phyloP scores from a whole-genome alignment of 2,888 invertebrate genomes.

The Baronia brevicornis region DNA sequence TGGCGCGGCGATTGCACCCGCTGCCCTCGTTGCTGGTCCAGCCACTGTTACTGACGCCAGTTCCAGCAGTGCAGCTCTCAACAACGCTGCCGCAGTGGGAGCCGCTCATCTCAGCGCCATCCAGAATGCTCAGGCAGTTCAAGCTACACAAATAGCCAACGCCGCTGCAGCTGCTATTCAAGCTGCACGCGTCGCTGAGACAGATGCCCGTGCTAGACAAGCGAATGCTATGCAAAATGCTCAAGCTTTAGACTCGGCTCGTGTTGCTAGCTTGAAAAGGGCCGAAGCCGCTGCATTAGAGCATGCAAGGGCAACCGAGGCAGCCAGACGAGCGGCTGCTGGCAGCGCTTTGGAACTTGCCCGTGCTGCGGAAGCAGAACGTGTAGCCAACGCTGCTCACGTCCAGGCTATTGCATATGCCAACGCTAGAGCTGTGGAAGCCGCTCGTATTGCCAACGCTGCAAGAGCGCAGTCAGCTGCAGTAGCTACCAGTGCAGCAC shows the following conservation, averaged over 20 bases:
- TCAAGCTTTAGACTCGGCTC: slow-evolving; percentile 58
- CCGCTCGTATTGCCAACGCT: slow-evolving; percentile 59
- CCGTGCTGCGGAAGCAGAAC: slow-evolving; percentile 49
- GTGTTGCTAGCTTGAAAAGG: slow-evolving; percentile 57
- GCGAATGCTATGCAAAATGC: slow-evolving; percentile 61
- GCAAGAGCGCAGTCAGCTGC: slow-evolving; percentile 49
- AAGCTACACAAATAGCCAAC: slow-evolving; percentile 58
- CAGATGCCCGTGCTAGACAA: slow-evolving; percentile 57
- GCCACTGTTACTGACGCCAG: slow-evolving; percentile 24
- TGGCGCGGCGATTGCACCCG: slow-evolving; percentile 20
- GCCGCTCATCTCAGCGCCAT: slow-evolving; percentile 65
- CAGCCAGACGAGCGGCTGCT: slow-evolving; percentile 54
- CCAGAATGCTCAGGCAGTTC: slow-evolving; percentile 64
- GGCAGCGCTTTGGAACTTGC: slow-evolving; percentile 44
- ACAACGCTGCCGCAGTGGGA: slow-evolving; percentile 57
- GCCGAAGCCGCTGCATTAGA: slow-evolving; percentile 64
- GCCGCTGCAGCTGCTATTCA: slow-evolving; percentile 64
- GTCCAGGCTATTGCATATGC: slow-evolving; percentile 61
- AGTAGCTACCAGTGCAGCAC: slow-evolving; percentile 48
- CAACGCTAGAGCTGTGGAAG: slow-evolving; percentile 60
- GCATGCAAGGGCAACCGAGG: slow-evolving; percentile 59
- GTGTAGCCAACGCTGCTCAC: slow-evolving; percentile 59
- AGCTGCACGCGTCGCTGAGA: slow-evolving; percentile 58
- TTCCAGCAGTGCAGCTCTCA: slow-evolving; percentile 39
- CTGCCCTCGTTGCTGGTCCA: slow-evolving; percentile 25